Evolutionary conservation across 2,113 vertebrate species (phyloP).

Genomic region (Petromus typicus): DNA sequence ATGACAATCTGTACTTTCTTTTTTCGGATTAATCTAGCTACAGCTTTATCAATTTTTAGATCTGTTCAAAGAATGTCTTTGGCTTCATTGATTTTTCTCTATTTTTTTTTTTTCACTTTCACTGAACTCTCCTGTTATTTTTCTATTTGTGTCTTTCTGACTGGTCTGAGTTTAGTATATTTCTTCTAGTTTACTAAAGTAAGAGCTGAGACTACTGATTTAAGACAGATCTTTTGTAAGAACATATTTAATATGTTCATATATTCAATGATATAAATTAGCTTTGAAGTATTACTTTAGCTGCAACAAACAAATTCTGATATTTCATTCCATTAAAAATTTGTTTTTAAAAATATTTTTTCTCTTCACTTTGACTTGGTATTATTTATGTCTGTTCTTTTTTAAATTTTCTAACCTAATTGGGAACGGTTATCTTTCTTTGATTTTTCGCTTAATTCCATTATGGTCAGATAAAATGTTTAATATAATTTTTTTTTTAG

Average conservation of each 20-base stretch:
- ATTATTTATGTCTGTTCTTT: slow-evolving; percentile 22
- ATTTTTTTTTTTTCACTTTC: slow-evolving; percentile 39
- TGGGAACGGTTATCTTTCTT: neutral
- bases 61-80: slow-evolving; percentile 10
- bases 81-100: neutral
- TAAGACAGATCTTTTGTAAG: neutral
- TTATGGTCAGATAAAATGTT: neutral
- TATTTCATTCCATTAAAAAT: neutral
- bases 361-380: neutral
- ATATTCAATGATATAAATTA: slow-evolving; percentile 8
- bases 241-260: neutral
- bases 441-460: neutral
- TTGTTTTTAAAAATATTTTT: neutral
- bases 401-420: slow-evolving; percentile 10
- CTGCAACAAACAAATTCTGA: neutral
- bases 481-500: too few species aligned
- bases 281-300: neutral
- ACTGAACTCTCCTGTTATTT: neutral
- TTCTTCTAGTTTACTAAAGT: neutral
- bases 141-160: slow-evolving; percentile 9
- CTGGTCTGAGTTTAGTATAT: neutral
- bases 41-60: neutral
- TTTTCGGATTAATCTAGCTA: neutral
- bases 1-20: neutral
- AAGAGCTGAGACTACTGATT: neutral